Percentiles rank a stretch among this genome's conserved stretches.
Evolutionary conservation across 2,797 vertebrate species (phyloP).

Genomic region (Euphonia xanthogaster): DNA sequence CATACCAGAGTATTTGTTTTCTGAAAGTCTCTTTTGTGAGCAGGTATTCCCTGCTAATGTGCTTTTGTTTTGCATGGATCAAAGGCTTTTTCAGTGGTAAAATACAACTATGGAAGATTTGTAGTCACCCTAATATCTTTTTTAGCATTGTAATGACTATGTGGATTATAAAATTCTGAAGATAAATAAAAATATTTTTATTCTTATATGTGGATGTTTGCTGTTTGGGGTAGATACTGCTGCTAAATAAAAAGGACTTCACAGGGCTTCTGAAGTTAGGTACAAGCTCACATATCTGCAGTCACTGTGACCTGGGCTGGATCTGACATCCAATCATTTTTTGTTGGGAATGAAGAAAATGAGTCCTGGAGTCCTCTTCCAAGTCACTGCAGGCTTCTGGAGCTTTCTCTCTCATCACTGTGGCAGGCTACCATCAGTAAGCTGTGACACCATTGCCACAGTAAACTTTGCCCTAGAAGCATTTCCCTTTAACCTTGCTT

Average conservation of each 20-base stretch:
- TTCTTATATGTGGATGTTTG: background rate
- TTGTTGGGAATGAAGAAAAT: background rate
- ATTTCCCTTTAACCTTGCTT: background rate
- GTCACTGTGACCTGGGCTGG: background rate
- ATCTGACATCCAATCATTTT: background rate
- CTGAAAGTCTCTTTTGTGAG: background rate
- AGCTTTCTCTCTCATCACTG: background rate
- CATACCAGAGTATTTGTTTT: background rate
- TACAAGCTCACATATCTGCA: background rate
- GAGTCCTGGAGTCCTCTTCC: background rate
- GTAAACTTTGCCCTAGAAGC: conserved; percentile 4
- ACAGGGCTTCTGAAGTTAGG: background rate
- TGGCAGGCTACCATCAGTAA: background rate
- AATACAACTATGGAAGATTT: background rate
- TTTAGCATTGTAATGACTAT: background rate
- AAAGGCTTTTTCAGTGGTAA: background rate
- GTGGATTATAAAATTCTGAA: background rate
- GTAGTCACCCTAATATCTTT: background rate
- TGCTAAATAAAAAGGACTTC: background rate
- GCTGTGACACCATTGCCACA: background rate
- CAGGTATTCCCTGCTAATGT: background rate
- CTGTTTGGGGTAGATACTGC: background rate
- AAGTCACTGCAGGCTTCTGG: background rate
- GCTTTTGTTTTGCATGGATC: background rate
- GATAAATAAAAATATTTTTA: background rate